Percentiles rank a stretch among this genome's conserved stretches.
Conservation (phyloP, 2,113 vertebrate genomes). For the Boulengeromyrus knoepffleri region DNA sequence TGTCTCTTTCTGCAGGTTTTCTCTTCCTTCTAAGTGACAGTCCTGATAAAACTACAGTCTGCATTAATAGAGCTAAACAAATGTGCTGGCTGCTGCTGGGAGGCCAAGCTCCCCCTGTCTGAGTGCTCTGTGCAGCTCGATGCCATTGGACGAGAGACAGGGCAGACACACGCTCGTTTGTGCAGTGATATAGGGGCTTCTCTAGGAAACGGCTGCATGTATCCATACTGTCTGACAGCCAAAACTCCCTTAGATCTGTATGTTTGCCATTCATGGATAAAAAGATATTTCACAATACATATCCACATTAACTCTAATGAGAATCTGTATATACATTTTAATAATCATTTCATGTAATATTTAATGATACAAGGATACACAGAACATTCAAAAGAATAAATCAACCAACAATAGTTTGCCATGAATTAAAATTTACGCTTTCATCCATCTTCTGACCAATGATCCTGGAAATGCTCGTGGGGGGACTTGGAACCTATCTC, state of each 20-base stretch:
- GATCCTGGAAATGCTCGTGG: background rate
- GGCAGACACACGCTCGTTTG: background rate
- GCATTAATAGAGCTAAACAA: background rate
- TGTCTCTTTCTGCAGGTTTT: background rate
- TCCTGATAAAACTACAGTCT: constrained; percentile 1
- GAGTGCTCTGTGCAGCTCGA: background rate
- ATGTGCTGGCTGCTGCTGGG: background rate
- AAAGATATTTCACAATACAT: background rate
- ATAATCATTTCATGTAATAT: background rate
- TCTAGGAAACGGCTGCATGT: background rate
- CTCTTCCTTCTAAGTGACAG: background rate
- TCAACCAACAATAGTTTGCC: background rate
- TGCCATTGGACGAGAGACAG: background rate
- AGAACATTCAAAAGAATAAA: background rate
- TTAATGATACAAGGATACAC: background rate
- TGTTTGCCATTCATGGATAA: background rate
- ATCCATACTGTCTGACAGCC: background rate
- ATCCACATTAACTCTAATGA: background rate
- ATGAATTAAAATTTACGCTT: background rate
- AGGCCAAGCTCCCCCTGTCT: background rate
- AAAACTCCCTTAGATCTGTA: background rate
- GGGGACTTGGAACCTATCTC: background rate
- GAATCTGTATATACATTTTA: background rate
- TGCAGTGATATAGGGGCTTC: background rate
- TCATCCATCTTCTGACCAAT: background rate